These are phyloP conservation scores for Cuniculus paca DNA, from an alignment of 2,797 vertebrate genomes.

Conservation along the genomic window DNA sequence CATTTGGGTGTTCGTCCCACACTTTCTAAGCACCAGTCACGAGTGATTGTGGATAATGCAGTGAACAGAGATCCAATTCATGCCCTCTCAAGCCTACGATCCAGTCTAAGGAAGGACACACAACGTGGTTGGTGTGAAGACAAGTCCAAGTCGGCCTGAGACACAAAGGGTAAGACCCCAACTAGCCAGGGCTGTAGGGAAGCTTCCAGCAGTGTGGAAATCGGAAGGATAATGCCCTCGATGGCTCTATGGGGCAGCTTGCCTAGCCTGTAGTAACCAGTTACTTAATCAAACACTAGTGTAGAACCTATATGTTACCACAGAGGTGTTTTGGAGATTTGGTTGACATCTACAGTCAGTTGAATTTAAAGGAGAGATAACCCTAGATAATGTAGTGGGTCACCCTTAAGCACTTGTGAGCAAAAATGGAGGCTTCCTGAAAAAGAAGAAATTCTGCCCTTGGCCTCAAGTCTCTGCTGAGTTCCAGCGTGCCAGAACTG, in stretches of 20 bases:
- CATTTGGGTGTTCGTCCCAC: neutral
- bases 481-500: neutral
- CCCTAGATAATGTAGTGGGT: neutral
- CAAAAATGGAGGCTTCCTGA: neutral
- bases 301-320: neutral
- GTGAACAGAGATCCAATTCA: neutral
- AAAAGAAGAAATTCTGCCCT: slow-evolving; percentile 5
- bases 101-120: neutral
- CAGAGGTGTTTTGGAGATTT: neutral
- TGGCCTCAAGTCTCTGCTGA: neutral
- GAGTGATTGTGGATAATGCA: neutral
- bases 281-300: neutral
- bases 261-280: neutral
- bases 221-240: too few relatives aligned
- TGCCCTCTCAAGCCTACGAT: neutral
- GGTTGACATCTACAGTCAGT: neutral
- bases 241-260: neutral
- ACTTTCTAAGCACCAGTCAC: neutral
- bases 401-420: neutral
- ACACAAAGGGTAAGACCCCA: neutral
- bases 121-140: neutral
- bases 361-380: neutral
- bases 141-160: neutral
- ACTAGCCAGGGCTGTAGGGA: neutral
- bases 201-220: neutral